Evolutionary conservation across 2,888 invertebrate genomes (phyloP).

Genomic region (Cheilosia urbana): DNA sequence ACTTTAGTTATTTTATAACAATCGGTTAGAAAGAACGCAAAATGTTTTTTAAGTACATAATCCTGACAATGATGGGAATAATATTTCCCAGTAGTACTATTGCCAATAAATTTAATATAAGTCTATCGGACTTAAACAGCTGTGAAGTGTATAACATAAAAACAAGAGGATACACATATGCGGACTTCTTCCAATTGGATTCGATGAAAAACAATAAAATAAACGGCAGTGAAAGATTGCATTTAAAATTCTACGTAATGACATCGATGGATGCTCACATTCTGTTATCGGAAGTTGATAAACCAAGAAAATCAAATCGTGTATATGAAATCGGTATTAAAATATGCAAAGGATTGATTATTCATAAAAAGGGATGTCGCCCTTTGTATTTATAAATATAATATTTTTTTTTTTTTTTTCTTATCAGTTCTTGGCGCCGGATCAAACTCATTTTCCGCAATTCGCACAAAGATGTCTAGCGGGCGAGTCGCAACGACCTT

Average conservation of each 20-base stretch:
- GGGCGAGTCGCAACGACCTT: constrained; percentile 86
- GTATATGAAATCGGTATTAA: constrained; percentile 88
- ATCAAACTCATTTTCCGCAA: constrained; percentile 88
- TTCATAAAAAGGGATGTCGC: neutral
- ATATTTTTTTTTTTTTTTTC: neutral
- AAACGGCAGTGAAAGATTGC: constrained; percentile 80
- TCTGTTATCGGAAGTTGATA: constrained; percentile 85
- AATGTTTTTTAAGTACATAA: constrained; percentile 20
- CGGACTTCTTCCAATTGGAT: constrained; percentile 85
- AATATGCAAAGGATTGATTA: neutral
- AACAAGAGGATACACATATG: constrained; percentile 85
- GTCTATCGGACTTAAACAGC: constrained; percentile 79
- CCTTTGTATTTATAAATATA: neutral
- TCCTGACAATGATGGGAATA: constrained; percentile 16
- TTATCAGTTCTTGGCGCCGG: constrained; percentile 87
- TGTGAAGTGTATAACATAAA: constrained; percentile 86
- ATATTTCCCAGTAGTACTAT: neutral
- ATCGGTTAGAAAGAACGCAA: neutral
- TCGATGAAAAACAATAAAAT: constrained; percentile 80
- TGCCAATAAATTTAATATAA: constrained; percentile 80
- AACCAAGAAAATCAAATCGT: constrained; percentile 84
- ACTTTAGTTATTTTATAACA: neutral
- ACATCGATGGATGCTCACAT: constrained; percentile 89
- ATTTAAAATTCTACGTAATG: constrained; percentile 88
- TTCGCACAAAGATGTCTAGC: constrained; percentile 86